Conservation (phyloP, 2,888 invertebrate species). For the Eueremaeus valkanovi region DNA sequence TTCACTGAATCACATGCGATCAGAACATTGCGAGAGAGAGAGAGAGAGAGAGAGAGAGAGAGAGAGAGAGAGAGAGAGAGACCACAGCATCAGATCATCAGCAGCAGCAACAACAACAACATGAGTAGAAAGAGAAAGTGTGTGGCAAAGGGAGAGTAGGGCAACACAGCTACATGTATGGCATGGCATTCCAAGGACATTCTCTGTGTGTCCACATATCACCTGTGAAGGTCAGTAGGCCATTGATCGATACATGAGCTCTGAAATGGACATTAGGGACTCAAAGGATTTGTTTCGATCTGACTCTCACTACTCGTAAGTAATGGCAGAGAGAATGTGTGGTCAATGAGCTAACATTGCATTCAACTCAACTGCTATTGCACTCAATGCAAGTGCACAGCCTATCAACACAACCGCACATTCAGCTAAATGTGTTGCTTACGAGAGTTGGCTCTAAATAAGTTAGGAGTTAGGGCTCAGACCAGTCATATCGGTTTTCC, state of each 20-base stretch:
- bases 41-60: not conserved
- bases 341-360: constrained; percentile 22
- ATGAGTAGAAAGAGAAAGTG: too few relatives aligned
- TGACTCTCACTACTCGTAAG: not conserved
- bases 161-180: too few relatives aligned
- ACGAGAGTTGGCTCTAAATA: not conserved
- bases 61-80: not conserved
- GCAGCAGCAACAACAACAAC: too few relatives aligned
- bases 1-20: too few relatives aligned
- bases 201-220: constrained; percentile 9
- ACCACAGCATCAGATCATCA: not conserved
- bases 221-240: constrained; percentile 34
- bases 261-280: constrained; percentile 34
- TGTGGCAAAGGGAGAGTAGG: too few relatives aligned
- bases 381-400: not conserved
- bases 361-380: constrained; percentile 17
- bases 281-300: constrained; percentile 31
- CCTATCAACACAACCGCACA: constrained; percentile 25
- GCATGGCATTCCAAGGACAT: too few relatives aligned
- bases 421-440: not conserved
- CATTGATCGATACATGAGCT: constrained; percentile 30
- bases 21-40: not conserved
- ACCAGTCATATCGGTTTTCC: not conserved
- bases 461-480: not conserved
- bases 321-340: not conserved